These are phyloP conservation scores for Myotis lucifugus DNA, from an alignment of 2,113 vertebrate species.

Conservation along the genomic window DNA sequence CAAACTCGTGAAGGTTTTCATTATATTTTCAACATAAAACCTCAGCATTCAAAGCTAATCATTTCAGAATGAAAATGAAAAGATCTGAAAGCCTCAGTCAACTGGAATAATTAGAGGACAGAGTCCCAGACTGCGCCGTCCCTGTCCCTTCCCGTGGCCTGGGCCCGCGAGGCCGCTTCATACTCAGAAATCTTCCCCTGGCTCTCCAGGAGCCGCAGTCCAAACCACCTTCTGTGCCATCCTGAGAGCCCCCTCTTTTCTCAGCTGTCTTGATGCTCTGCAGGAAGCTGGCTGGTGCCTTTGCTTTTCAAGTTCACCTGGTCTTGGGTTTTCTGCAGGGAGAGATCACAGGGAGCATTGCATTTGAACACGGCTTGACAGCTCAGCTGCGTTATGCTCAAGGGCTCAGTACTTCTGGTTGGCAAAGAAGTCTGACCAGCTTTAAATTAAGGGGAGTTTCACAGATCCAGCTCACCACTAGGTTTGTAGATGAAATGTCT, in stretches of 20 bases:
- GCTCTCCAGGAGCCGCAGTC: neutral
- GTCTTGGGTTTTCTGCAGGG: neutral
- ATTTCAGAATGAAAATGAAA: slow-evolving; percentile 69
- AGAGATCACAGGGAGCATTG: neutral
- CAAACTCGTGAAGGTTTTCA: slow-evolving; percentile 59
- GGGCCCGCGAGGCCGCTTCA: accelerated
- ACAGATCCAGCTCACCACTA: neutral
- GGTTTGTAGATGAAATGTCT: neutral
- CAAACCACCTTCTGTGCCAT: accelerated
- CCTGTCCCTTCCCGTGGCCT: no score
- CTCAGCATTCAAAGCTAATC: slow-evolving; percentile 70
- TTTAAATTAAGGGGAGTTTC: neutral
- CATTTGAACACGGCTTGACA: neutral
- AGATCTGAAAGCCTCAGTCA: neutral
- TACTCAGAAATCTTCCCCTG: neutral
- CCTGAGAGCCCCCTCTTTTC: neutral
- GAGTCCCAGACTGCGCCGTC: neutral
- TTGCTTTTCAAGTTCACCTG: neutral
- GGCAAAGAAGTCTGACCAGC: neutral
- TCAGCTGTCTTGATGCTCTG: neutral
- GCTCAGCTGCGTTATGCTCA: neutral
- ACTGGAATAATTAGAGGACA: slow-evolving; percentile 48
- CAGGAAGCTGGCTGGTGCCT: neutral
- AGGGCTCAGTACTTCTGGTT: neutral
- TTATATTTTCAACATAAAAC: slow-evolving; percentile 70